Evolutionary conservation across 2,888 invertebrate genomes (phyloP), one percentile per base, ranked within the genome.

Genomic region (Xanthia icteritia): DNA sequence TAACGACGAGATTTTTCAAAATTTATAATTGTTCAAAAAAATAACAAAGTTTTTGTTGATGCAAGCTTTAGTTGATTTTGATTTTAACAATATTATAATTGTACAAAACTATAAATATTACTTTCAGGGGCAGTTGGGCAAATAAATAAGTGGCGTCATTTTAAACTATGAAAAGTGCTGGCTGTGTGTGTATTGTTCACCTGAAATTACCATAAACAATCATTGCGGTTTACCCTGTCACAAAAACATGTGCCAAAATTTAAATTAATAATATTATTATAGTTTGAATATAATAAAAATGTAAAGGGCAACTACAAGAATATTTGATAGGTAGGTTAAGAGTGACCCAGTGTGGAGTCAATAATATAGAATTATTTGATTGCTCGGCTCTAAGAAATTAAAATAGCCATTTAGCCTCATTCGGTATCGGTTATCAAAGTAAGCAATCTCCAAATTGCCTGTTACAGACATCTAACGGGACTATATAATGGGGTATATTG

Each of bases 371-470:
- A 45, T 81, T 71, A 81, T 73, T 73, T 61, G 77, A 77, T 81
- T 77, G 72, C 58, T 64, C 39, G 36, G 31, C 39, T 84, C 56
- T 67, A 45, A 71, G 67, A 84, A 77, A 83, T 84, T 81, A 77
- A 84, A 84, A 83, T 84, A 71, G 67, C 73, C 48, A 73, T 73
- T 60, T 45, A 77, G 68, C 77, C 64, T 65, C 36, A 67, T 84
- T 81, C 77, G 27, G 68, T 79, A 79, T 84, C 51, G 31, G 84
- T 77, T 83, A 83, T 81, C 77, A 84, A 81, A 84, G 77, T 84
- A 81, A 81, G 77, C 81, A 84, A 74, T 83, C 84, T 83, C 61
- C 58, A 84, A 84, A 83, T 84, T 77, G 84, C 48, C 73, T 81
- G 77, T 81, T 77, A 80, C 65, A 84, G 80, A 84, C 63, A 58